phyloP scores from a whole-genome alignment of 2,888 invertebrate genomes.

The Thelaira solivaga region DNA sequence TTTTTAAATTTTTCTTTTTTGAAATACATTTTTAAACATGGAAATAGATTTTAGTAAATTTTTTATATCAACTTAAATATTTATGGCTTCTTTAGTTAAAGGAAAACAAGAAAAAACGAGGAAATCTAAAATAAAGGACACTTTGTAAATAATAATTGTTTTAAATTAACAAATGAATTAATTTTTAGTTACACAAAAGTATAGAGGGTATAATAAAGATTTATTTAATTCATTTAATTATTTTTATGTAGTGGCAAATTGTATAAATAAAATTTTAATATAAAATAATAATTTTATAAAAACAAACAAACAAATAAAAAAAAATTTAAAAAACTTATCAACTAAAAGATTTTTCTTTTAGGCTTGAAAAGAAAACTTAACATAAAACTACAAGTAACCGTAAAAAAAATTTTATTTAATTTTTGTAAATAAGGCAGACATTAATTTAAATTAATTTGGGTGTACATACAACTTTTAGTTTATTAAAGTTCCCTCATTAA shows the following conservation, averaged over 20 bases:
- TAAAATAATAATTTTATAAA: conserved; percentile 38
- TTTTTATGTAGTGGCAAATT: background rate
- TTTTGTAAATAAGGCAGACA: no score
- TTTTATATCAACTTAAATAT: conserved; percentile 7
- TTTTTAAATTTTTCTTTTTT: background rate
- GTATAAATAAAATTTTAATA: conserved; percentile 46
- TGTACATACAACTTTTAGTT: no score
- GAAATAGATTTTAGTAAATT: background rate
- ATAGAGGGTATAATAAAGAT: background rate
- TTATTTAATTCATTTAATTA: background rate
- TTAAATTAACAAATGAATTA: background rate
- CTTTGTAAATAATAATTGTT: no score
- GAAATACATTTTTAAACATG: background rate
- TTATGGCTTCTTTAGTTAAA: conserved; percentile 4
- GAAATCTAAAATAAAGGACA: background rate
- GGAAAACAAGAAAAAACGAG: background rate
- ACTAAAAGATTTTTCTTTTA: no score
- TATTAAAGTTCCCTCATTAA: no score
- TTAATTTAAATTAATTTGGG: no score
- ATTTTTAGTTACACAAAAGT: background rate
- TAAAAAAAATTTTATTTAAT: no score
- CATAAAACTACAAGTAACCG: no score
- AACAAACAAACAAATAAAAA: conserved; percentile 29
- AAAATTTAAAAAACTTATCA: background rate
- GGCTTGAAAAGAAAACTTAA: no score